These are phyloP conservation scores for Drosophila jambulina DNA, from an alignment of 1,140 invertebrate genomes.

Conservation along the genomic window DNA sequence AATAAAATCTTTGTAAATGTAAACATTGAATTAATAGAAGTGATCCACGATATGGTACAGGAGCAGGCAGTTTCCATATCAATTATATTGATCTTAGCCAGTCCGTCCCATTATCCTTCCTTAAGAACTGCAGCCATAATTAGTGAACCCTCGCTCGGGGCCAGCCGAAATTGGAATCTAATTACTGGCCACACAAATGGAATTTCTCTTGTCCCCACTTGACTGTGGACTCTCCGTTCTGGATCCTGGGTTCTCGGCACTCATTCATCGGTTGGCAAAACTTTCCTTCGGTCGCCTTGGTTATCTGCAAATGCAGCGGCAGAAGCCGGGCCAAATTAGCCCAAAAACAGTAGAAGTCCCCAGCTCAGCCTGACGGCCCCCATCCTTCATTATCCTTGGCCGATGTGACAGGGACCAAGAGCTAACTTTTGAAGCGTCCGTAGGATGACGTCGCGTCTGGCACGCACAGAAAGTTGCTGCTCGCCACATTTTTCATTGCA, in stretches of 20 bases:
- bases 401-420: conserved; percentile 36
- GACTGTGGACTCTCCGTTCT: neutral
- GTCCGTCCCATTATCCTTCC: neutral
- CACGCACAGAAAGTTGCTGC: conserved; percentile 69
- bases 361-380: neutral
- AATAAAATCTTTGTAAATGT: neutral
- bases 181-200: conserved; percentile 69
- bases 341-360: conserved; percentile 40
- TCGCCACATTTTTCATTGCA: conserved; percentile 67
- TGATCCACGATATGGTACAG: too few species aligned
- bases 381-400: conserved; percentile 7
- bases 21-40: neutral
- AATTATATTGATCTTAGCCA: neutral
- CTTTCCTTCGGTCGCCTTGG: conserved; percentile 65
- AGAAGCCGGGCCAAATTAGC: conserved; percentile 70
- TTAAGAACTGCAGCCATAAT: conserved; percentile 7
- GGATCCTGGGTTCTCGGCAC: conserved; percentile 3
- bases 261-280: conserved; percentile 27
- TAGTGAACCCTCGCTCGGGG: conserved; percentile 16
- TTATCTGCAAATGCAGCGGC: conserved; percentile 57
- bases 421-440: conserved; percentile 26
- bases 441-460: conserved; percentile 38
- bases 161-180: conserved; percentile 65
- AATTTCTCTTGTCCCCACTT: conserved; percentile 30
- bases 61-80: too few species aligned